Conservation (phyloP, 1,140 invertebrate species). For the Colletes gigas region DNA sequence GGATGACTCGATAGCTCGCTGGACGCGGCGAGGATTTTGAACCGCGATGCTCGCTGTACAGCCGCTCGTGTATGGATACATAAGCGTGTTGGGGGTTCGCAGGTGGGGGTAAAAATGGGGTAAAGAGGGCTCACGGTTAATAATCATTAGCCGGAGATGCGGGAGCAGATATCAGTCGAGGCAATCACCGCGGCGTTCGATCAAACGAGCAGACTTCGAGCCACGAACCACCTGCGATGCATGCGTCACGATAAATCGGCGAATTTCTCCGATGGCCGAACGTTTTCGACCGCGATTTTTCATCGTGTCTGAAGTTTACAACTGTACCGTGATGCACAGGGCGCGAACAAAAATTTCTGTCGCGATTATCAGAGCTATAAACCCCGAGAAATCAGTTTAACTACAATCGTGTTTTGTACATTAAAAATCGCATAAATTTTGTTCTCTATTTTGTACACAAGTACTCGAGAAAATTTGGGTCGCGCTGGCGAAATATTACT, state of each 20-base stretch:
- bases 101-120: conserved; percentile 65
- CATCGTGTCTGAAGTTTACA: no score
- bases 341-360: no score
- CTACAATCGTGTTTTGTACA: no score
- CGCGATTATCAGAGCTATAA: no score
- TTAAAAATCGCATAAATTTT: no score
- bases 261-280: conserved; percentile 6
- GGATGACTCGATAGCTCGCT: conserved; percentile 61
- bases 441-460: no score
- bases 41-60: conserved; percentile 32
- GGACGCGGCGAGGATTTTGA: conserved; percentile 42
- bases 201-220: conserved; percentile 65
- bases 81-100: conserved; percentile 5
- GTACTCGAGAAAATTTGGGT: background rate
- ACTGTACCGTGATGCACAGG: no score
- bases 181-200: conserved; percentile 74
- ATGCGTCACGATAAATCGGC: conserved; percentile 57
- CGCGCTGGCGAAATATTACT: background rate
- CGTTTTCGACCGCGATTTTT: conserved; percentile 18
- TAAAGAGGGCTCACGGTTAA: conserved; percentile 69
- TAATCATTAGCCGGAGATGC: conserved; percentile 76
- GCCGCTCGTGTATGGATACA: conserved; percentile 38
- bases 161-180: conserved; percentile 71
- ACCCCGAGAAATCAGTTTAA: no score
- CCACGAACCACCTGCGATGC: conserved; percentile 29